phyloP scores from a whole-genome alignment of 2,797 vertebrate genomes.

The Pristis pectinata region DNA sequence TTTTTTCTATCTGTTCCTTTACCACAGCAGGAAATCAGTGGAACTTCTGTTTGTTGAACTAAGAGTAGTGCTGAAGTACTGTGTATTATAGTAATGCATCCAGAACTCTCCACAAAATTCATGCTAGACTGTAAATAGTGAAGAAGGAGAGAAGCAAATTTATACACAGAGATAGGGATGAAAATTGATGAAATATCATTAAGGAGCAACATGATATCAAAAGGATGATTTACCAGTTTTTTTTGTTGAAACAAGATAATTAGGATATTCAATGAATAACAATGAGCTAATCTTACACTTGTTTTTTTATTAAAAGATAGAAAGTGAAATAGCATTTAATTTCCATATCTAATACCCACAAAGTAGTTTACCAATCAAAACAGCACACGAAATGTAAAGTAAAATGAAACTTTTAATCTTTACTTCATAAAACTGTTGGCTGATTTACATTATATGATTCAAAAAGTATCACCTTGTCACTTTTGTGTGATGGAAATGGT shows the following conservation, averaged over 20 bases:
- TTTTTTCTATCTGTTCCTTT: not conserved
- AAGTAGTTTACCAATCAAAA: no score
- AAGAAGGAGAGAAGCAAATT: not conserved
- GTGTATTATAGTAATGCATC: not conserved
- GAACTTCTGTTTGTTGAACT: not conserved
- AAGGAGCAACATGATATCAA: not conserved
- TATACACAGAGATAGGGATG: not conserved
- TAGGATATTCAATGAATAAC: not conserved
- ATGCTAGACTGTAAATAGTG: not conserved
- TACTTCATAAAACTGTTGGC: not conserved
- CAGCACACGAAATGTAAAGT: not conserved
- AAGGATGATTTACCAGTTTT: not conserved
- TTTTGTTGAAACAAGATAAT: not conserved
- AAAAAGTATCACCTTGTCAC: not conserved
- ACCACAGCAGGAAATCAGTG: not conserved
- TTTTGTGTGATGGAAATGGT: not conserved
- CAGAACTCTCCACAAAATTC: not conserved
- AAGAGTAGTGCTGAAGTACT: not conserved
- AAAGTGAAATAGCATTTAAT: not conserved
- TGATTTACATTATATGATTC: not conserved
- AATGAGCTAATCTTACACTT: not conserved
- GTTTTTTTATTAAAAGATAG: not conserved
- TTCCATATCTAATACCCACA: not conserved
- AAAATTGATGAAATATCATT: not conserved
- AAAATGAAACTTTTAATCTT: not conserved